phyloP scores from a whole-genome alignment of 2,888 invertebrate species.

The Acrocera orbiculus region DNA sequence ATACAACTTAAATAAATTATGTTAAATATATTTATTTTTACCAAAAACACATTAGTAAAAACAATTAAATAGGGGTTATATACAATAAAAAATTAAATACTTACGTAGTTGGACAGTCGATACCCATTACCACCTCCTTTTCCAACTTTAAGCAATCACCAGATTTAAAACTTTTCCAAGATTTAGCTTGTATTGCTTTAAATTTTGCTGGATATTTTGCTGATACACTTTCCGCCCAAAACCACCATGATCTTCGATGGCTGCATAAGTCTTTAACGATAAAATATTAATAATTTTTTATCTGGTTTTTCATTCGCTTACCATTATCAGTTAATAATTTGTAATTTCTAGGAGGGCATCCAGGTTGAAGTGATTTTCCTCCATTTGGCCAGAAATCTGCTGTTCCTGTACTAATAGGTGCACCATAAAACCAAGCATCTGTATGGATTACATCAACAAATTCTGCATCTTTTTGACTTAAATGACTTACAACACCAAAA shows the following conservation, averaged over 20 bases:
- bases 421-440: slow-evolving; percentile 43
- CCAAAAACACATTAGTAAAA: too few relatives aligned
- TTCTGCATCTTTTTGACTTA: slow-evolving; percentile 36
- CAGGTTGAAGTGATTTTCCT: slow-evolving; percentile 40
- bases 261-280: slow-evolving; percentile 35
- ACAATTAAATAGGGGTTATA: not conserved
- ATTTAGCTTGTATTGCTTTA: slow-evolving; percentile 37
- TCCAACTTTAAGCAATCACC: slow-evolving; percentile 14
- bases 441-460: slow-evolving; percentile 54
- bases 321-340: slow-evolving; percentile 26
- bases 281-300: not conserved
- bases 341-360: slow-evolving; percentile 34
- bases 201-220: slow-evolving; percentile 29
- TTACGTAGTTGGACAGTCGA: slow-evolving; percentile 24
- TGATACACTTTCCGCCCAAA: slow-evolving; percentile 39
- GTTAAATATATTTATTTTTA: too few relatives aligned
- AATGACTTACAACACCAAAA: slow-evolving; percentile 31
- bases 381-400: slow-evolving; percentile 46
- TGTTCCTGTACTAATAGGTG: slow-evolving; percentile 38
- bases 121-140: slow-evolving; percentile 22
- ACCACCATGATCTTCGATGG: slow-evolving; percentile 43
- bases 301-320: slow-evolving; percentile 6
- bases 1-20: too few relatives aligned
- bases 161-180: slow-evolving; percentile 37
- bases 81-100: not conserved